Conservation (phyloP, 2,888 invertebrate species). For the Leptinotarsa juncta region DNA sequence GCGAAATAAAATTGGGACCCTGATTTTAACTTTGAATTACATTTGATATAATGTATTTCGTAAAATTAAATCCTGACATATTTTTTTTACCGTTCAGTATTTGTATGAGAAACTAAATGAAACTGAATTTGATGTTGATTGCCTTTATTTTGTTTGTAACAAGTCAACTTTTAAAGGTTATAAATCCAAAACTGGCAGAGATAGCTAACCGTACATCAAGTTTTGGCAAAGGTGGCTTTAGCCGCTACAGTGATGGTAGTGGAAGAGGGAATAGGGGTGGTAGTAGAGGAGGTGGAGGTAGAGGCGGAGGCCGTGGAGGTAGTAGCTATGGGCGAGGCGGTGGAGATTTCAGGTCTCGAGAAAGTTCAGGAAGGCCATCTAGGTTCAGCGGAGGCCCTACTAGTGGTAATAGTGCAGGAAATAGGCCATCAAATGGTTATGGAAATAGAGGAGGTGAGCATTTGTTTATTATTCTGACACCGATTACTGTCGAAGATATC, state of each 20-base stretch:
- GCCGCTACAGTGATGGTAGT: conserved; percentile 64
- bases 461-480: background rate
- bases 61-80: conserved; percentile 12
- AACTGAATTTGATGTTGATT: background rate
- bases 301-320: conserved; percentile 60
- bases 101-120: background rate
- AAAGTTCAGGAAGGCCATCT: conserved; percentile 42
- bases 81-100: background rate
- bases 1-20: conserved; percentile 35
- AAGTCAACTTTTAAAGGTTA: conserved; percentile 68
- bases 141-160: background rate
- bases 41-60: conserved; percentile 22
- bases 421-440: conserved; percentile 43
- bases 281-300: conserved; percentile 27
- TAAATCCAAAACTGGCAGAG: conserved; percentile 87
- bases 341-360: conserved; percentile 44
- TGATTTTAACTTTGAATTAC: conserved; percentile 19
- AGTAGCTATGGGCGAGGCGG: conserved; percentile 50
- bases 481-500: background rate
- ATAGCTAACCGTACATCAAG: conserved; percentile 76
- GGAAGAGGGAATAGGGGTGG: conserved; percentile 55
- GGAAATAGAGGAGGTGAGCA: conserved; percentile 41
- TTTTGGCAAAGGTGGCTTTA: conserved; percentile 65
- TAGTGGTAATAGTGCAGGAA: conserved; percentile 41
- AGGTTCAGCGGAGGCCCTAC: conserved; percentile 45